Evolutionary conservation across 2,888 invertebrate genomes (phyloP), one percentile per base, ranked within the genome.

Genomic region (Perizoma flavofasciatum): DNA sequence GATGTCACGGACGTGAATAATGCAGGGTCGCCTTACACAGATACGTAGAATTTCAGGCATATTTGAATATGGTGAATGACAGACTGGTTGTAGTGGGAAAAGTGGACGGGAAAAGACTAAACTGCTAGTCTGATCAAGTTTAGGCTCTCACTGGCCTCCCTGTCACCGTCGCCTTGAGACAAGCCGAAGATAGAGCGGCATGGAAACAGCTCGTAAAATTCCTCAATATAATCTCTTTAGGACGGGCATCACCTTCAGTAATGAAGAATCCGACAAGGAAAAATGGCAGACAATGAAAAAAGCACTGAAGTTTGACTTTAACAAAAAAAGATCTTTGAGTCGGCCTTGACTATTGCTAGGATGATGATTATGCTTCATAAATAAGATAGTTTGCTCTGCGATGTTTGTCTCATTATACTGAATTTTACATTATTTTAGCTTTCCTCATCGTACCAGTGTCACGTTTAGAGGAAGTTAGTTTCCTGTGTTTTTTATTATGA

Each of bases 1-100:
- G 78, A 77, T 76, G 74, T 77, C 76, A 76, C 69, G 67, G 49
- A 43, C 68, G 54, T 63, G 66, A 68, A 72, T 72, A 71, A 71
- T 74, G 60, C 49, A 49, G 46, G 45, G 56, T 65, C 41, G 43
- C 48, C 46, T 45, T 37, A 52, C 54, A 50, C 43, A 51, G 46
- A 56, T 47, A 55, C 52, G 8, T 6, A 45, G 61, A 55, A 59
- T 68, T 68, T 61, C 52, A 41, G 57, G 57, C 6, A 55, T 55
- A 54, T 55, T 49, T 46, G 44, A 58, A 50, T 57, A 58, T 22
- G 3, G 22, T 22, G 3, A 22, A 22, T 22, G 22, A 22, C 22
- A 22, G 22, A 22, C 22, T 22, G 22, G 22, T 22, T 22, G 22
- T 22, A 22, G 22, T 22, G 22, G 22, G 22, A 22, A 22, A 48